Conservation (phyloP, 2,888 invertebrate genomes). For the Drosophila kuntzei region DNA sequence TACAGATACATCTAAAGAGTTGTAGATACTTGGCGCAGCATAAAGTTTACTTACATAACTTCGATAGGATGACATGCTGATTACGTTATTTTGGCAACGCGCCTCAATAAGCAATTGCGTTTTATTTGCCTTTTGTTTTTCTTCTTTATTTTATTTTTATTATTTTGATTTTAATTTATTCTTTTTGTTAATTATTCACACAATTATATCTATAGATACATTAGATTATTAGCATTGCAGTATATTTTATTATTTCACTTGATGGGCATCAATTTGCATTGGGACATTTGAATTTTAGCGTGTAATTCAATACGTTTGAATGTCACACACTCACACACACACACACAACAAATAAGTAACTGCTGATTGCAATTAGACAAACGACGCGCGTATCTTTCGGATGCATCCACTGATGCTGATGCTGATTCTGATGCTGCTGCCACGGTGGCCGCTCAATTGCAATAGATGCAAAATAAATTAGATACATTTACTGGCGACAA, state of each 20-base stretch:
- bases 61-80: slow-evolving; percentile 84
- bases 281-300: slow-evolving; percentile 4
- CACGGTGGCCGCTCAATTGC: slow-evolving; percentile 68
- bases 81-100: slow-evolving; percentile 61
- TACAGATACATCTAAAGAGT: slow-evolving; percentile 24
- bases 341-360: slow-evolving; percentile 35
- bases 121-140: slow-evolving; percentile 27
- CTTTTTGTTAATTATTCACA: slow-evolving; percentile 12
- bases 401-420: slow-evolving; percentile 49
- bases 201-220: background rate
- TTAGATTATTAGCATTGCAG: background rate
- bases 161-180: slow-evolving; percentile 17
- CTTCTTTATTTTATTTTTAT: slow-evolving; percentile 17
- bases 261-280: slow-evolving; percentile 20
- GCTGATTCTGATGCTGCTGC: slow-evolving; percentile 6
- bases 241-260: background rate
- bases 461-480: slow-evolving; percentile 77
- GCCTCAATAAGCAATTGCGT: slow-evolving; percentile 32
- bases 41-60: slow-evolving; percentile 84
- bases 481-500: slow-evolving; percentile 70
- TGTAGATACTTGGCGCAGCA: slow-evolving; percentile 58
- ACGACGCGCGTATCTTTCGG: slow-evolving; percentile 50
- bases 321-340: slow-evolving; percentile 20
- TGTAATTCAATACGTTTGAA: slow-evolving; percentile 40
- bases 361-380: slow-evolving; percentile 56